These are phyloP conservation scores for Eclectus roratus DNA, from an alignment of 2,113 vertebrate genomes.

Conservation along the genomic window DNA sequence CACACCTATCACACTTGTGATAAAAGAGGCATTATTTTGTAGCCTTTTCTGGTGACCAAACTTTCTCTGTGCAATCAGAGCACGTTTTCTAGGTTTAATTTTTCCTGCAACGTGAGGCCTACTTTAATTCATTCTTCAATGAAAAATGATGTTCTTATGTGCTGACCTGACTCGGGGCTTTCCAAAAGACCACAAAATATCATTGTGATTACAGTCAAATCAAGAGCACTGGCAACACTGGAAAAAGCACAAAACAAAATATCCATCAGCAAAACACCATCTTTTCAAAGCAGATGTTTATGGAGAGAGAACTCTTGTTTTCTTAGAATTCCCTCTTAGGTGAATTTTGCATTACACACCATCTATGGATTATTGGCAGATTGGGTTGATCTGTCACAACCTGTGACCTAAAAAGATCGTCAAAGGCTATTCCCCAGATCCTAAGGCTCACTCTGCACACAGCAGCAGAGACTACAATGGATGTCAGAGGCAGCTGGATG, in stretches of 20 bases:
- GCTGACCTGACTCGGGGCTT: not conserved
- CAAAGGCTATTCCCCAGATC: not conserved
- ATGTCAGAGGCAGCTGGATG: not conserved
- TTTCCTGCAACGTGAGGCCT: not conserved
- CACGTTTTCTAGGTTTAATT: not conserved
- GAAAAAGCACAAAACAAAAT: not conserved
- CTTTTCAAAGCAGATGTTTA: not conserved
- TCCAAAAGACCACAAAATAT: not conserved
- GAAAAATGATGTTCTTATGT: not conserved
- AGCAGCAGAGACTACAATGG: not conserved
- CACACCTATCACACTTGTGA: not conserved
- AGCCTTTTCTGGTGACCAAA: not conserved
- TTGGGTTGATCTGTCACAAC: not conserved
- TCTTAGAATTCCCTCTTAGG: not conserved
- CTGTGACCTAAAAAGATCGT: not conserved
- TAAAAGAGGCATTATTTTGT: not conserved
- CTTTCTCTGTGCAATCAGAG: not conserved
- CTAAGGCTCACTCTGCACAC: not conserved
- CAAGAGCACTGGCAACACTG: not conserved
- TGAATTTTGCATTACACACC: not conserved
- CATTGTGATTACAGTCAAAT: not conserved
- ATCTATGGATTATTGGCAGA: not conserved
- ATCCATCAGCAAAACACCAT: not conserved
- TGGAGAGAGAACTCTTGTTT: not conserved
- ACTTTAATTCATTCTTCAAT: not conserved